Percentiles rank a stretch among this genome's conserved stretches.
Conservation (phyloP, 2,888 invertebrate genomes). For the Sycophila texana region DNA sequence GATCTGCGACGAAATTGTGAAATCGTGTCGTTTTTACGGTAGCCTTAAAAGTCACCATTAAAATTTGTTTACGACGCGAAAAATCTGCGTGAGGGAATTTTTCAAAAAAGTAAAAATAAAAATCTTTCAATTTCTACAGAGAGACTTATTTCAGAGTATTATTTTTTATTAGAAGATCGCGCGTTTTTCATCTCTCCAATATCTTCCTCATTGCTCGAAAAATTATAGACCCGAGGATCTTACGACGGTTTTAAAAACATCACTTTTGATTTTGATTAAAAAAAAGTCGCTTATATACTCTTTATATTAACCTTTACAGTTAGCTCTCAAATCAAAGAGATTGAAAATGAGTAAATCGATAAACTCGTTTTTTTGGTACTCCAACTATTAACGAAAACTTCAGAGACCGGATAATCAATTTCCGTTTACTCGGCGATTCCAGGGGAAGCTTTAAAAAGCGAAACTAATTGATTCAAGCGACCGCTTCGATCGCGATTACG, state of each 20-base stretch:
- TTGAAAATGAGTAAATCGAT: too few relatives aligned
- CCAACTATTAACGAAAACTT: too few relatives aligned
- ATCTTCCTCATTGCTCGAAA: slow-evolving; percentile 13
- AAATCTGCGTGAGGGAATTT: not conserved
- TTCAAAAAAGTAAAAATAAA: too few relatives aligned
- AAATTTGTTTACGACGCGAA: not conserved
- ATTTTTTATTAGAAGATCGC: not conserved
- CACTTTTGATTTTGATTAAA: too few relatives aligned
- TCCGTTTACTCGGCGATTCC: too few relatives aligned
- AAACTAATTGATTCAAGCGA: slow-evolving; percentile 2
- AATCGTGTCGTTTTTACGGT: slow-evolving; percentile 1
- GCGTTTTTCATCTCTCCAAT: slow-evolving; percentile 11
- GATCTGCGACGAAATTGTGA: not conserved
- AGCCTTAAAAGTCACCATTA: not conserved
- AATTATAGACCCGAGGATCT: not conserved
- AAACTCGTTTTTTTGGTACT: too few relatives aligned
- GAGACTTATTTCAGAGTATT: not conserved
- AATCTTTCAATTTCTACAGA: too few relatives aligned
- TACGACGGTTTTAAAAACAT: too few relatives aligned
- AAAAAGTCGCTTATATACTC: too few relatives aligned
- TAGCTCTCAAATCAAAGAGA: too few relatives aligned
- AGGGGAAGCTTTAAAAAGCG: not conserved
- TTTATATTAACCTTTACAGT: too few relatives aligned
- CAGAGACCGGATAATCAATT: too few relatives aligned
- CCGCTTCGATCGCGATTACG: slow-evolving; percentile 13